Percentiles rank a stretch among this genome's conserved stretches.
Evolutionary conservation across 2,797 vertebrate species (phyloP).

Genomic region (Pelodytes ibericus): DNA sequence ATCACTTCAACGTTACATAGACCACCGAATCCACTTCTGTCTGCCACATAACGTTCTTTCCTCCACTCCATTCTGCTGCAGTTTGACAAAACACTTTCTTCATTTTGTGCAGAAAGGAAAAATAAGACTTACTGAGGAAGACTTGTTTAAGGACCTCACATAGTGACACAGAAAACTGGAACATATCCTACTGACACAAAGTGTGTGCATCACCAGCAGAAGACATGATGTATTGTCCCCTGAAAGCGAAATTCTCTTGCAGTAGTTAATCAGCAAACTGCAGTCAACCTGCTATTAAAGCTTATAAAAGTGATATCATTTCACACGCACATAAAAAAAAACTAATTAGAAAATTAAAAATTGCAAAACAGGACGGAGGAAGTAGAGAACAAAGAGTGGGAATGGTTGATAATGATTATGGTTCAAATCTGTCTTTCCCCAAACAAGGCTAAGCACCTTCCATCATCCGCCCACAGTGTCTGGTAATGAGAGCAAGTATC

Average conservation of each 20-base stretch:
- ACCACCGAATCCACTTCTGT: too few relatives aligned
- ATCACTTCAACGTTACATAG: too few relatives aligned
- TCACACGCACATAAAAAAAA: slow-evolving; percentile 39
- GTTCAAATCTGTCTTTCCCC: background rate
- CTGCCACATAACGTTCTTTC: too few relatives aligned
- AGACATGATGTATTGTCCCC: background rate
- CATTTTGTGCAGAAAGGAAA: too few relatives aligned
- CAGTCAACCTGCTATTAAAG: slow-evolving; percentile 41
- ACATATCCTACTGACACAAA: background rate
- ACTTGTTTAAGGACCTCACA: background rate
- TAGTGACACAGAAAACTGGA: background rate
- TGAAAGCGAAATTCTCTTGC: background rate
- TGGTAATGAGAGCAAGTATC: too few relatives aligned
- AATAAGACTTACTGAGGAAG: background rate
- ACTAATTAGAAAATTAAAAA: slow-evolving; percentile 41
- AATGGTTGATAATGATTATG: slow-evolving; percentile 34
- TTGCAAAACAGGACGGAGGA: slow-evolving; percentile 12
- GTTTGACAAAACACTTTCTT: too few relatives aligned
- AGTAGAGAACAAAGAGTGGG: slow-evolving; percentile 21
- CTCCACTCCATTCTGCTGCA: background rate
- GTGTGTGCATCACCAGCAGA: background rate
- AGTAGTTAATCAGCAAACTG: slow-evolving; percentile 39
- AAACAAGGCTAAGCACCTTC: background rate
- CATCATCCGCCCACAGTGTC: background rate
- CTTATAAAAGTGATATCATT: slow-evolving; percentile 47